Base-by-base conservation (phyloP, 2,888 invertebrate species). In the Pimpla rufipes region DNA sequence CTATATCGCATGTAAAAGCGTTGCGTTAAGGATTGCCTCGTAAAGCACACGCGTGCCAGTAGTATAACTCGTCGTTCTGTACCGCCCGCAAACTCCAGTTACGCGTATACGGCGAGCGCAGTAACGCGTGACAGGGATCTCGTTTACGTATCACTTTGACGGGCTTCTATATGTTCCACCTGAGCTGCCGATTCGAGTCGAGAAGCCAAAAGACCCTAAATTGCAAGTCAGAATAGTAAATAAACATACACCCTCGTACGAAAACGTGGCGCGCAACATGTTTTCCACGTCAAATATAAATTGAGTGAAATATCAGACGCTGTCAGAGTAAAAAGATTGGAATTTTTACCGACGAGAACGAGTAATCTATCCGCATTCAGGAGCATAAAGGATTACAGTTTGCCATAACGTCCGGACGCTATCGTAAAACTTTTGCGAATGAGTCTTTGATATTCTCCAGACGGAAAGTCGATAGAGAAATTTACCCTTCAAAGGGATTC, bases 11-110 rank as follows among this genome's bases (percentile, higher is more conserved):
- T 68, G 66, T 59, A 37, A 73, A 81, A 73, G 73, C 47, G 40
- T 59, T 42, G 67, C 76, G 62, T 74, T n/a, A 74, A 82, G 81
- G 62, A 78, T 78, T 74, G 55, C 23, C 73, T 82, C 81, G 78
- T 78, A 82, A 82, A 82, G 62, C 78, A 62, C 73, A 78, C 62
- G 62, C 78, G 78, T 74, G 62, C 62, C 68, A 78, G 78, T 78
- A 74, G 68, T 70, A 78, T 62, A 78, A 62, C 68, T 71, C 59
- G 68, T 62, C 52, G 52, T 68, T 82, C 57, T 52, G 52, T 74
- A 78, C 81, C 57, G 52, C 16, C 67, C 52, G 16, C 62, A 78
- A 74, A 62, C 55, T 47, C 55, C 40, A 37, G n/a, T 6, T 40
- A 35, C 37, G 37, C 42, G 62, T 35, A 71, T 52, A 66, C n/a